Evolutionary conservation across 1,140 invertebrate species (phyloP), one percentile per base, ranked within the genome.

Genomic region (Temnothorax nylanderi): DNA sequence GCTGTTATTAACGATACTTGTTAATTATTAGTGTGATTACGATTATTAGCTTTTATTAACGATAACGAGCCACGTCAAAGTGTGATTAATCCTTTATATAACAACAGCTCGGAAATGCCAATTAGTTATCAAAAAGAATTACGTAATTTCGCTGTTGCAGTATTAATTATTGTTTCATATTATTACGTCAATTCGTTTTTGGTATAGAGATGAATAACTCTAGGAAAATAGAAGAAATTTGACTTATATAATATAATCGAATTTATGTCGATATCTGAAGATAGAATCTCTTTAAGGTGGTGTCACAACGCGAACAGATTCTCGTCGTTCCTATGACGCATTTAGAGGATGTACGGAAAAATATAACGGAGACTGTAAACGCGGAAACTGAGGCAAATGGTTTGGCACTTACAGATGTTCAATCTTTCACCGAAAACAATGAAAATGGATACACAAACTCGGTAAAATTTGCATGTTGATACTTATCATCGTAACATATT

Each of bases 301-400:
- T 94, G 1, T 88, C 94, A 3, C 89, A 93, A 41, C 88, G 92
- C 7, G 91, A 93, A 16, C 93, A 94, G 56, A 74, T 94, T 60
- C 91, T 94, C 5, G 91, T 91, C 3, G 90, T 93, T 49, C 93
- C 93, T 0, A 86, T 90, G 10, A 69, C 21, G n/a, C 75, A 91
- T n/a, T 69, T 91, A 72, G 88, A 91, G 7, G 90, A 91, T 47
- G 86, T 91, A 7, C 54, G 78, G 3, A 88, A 80, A 26, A 93
- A 94, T 37, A 77, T 82, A 3, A 94, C 91, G 0, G 86, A 92
- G 10, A 78, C 62, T 8, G 74, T 76, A 0, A 47, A 60, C 13
- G 58, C 62, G 16, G 71, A 82, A 37, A 56, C 78, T 2, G 56
- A 77, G 71, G 16, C 54, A 85, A 64, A 69, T 56, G 4, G 67